A percentile compares a stretch with the other conserved stretches of the same genome.
Evolutionary conservation across 2,113 vertebrate species (phyloP).

Genomic region (Casuarius casuarius): DNA sequence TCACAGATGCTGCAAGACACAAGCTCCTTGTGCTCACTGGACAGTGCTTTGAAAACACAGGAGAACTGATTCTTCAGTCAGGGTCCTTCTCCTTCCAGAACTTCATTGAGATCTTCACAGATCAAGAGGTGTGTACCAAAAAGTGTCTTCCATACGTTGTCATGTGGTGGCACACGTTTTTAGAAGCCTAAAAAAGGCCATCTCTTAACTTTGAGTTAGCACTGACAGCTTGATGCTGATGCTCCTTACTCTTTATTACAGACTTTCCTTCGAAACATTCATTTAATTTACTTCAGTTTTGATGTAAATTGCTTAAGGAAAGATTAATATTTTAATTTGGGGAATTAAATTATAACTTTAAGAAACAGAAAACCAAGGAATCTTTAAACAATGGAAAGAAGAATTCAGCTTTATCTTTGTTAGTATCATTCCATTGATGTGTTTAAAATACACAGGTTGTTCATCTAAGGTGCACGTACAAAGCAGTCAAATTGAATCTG

Average conservation of each 20-base stretch:
- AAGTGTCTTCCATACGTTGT: not conserved
- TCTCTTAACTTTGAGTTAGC: not conserved
- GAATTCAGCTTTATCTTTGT: constrained; percentile 86
- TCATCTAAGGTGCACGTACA: not conserved
- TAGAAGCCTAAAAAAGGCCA: not conserved
- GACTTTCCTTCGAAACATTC: not conserved
- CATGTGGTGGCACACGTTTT: not conserved
- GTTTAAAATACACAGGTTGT: not conserved
- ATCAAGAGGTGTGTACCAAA: constrained; percentile 88
- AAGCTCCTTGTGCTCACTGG: constrained; percentile 94
- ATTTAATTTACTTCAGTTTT: not conserved
- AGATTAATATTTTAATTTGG: not conserved
- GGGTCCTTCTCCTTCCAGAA: constrained; percentile 96
- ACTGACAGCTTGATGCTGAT: not conserved
- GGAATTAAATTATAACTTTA: not conserved
- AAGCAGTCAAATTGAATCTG: not conserved
- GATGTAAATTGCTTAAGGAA: not conserved
- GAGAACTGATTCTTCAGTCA: constrained; percentile 95
- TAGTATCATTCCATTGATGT: constrained; percentile 87
- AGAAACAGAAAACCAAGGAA: not conserved
- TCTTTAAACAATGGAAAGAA: not conserved
- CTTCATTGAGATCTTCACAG: constrained; percentile 98
- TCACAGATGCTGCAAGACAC: constrained; percentile 93
- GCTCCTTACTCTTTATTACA: not conserved
- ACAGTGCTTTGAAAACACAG: constrained; percentile 94